phyloP scores from a whole-genome alignment of 2,888 invertebrate genomes.

The Hyles lineata region DNA sequence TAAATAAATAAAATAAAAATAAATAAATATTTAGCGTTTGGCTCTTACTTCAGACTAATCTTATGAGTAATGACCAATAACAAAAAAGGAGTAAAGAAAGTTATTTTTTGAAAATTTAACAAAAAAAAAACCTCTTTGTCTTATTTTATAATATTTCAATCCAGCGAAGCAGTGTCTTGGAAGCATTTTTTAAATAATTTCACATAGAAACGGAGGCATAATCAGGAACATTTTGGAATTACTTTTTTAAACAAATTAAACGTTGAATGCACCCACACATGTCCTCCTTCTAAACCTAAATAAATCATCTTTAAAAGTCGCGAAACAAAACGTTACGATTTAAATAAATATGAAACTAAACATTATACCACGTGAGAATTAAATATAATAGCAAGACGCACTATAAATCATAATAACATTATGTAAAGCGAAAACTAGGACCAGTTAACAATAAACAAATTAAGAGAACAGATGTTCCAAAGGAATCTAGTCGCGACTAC shows the following conservation, averaged over 20 bases:
- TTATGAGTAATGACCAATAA: too few species aligned
- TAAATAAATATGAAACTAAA: background rate
- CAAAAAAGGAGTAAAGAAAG: too few species aligned
- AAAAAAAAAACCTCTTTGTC: too few species aligned
- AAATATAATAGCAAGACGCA: background rate
- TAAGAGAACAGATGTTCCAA: slow-evolving; percentile 41
- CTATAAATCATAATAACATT: slow-evolving; percentile 16
- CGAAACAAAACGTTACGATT: too few species aligned
- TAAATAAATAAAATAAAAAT: too few species aligned
- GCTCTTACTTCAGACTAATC: too few species aligned
- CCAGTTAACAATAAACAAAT: slow-evolving; percentile 34
- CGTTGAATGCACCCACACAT: background rate
- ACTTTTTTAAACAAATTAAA: background rate
- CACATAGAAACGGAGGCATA: background rate
- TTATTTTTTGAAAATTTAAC: too few species aligned
- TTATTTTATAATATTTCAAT: too few species aligned
- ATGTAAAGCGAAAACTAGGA: slow-evolving; percentile 28
- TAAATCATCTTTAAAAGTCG: too few species aligned
- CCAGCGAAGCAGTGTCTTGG: too few species aligned
- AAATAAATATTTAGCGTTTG: too few species aligned
- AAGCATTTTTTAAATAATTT: background rate
- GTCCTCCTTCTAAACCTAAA: background rate
- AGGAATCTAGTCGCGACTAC: slow-evolving; percentile 36
- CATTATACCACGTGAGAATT: slow-evolving; percentile 6
- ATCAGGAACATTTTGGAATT: background rate